Percentiles rank a stretch among this genome's conserved stretches.
phyloP scores from a whole-genome alignment of 2,888 invertebrate species.

The Hybos culiciformis region DNA sequence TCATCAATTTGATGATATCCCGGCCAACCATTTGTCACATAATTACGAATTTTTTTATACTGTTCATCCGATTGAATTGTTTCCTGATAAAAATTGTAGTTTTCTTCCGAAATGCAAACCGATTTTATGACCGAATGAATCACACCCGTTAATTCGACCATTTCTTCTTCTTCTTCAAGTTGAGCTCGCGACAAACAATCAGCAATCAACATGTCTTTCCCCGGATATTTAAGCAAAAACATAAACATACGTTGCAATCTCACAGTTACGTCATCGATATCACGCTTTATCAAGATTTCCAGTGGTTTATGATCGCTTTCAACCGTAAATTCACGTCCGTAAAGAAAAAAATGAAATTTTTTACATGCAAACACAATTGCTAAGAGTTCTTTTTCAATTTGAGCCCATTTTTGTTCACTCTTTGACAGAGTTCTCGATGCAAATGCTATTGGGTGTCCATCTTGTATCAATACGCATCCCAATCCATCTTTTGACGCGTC shows the following conservation, averaged over 20 bases:
- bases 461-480: constrained; percentile 24
- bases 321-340: constrained; percentile 18
- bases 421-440: constrained; percentile 21
- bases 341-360: constrained; percentile 24
- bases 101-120: constrained; percentile 12
- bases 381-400: constrained; percentile 30
- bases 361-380: constrained; percentile 22
- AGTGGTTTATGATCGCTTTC: constrained; percentile 20
- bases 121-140: constrained; percentile 21
- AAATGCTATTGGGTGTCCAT: constrained; percentile 22
- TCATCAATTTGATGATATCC: constrained; percentile 11
- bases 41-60: constrained; percentile 1
- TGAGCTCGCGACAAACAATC: constrained; percentile 5
- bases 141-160: constrained; percentile 13
- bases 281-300: constrained; percentile 18
- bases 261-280: constrained; percentile 20
- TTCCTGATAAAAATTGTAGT: constrained; percentile 7
- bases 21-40: constrained; percentile 9
- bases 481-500: constrained; percentile 19
- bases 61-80: constrained; percentile 8
- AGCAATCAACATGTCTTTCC: constrained; percentile 11
- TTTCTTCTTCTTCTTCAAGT: neutral
- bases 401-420: constrained; percentile 24
- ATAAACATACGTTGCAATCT: constrained; percentile 20
- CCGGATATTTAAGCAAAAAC: constrained; percentile 14